Conservation (phyloP, 1,140 invertebrate species). For the Psilanteris sp. region DNA sequence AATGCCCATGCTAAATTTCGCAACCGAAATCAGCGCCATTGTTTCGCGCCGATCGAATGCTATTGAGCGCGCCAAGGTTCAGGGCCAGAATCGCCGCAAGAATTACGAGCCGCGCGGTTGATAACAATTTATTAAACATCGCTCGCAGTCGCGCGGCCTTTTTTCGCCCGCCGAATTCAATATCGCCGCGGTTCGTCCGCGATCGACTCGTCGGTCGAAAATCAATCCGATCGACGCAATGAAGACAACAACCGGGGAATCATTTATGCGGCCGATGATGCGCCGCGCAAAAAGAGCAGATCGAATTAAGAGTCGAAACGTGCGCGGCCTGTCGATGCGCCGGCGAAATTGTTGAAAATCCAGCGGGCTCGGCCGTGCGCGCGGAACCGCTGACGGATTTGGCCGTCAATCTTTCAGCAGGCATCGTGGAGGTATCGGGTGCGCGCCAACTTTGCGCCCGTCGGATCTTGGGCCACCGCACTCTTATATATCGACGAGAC, state of each 20-base stretch:
- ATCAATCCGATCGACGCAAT: too few relatives aligned
- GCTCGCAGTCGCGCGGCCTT: not conserved
- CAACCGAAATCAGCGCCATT: conserved; percentile 46
- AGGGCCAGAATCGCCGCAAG: conserved; percentile 20
- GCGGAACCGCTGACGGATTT: conserved; percentile 72
- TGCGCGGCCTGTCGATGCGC: conserved; percentile 63
- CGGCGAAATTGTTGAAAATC: conserved; percentile 75
- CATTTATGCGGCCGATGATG: conserved; percentile 46
- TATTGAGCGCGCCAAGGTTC: conserved; percentile 27
- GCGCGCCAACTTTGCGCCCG: conserved; percentile 58
- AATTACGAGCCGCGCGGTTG: conserved; percentile 31
- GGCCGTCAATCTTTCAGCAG: conserved; percentile 76
- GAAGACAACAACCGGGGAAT: too few relatives aligned
- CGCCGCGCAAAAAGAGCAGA: conserved; percentile 23
- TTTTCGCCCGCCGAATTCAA: too few relatives aligned
- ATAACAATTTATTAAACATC: conserved; percentile 41
- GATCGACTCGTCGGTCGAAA: too few relatives aligned
- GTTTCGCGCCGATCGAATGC: conserved; percentile 40
- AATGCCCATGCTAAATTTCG: conserved; percentile 58
- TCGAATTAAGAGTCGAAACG: conserved; percentile 56
- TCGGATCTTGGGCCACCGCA: conserved; percentile 51
- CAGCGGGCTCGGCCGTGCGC: conserved; percentile 64
- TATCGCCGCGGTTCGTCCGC: too few relatives aligned
- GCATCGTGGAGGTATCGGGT: conserved; percentile 73
- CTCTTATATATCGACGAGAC: conserved; percentile 54